Evolutionary conservation across 2,888 invertebrate species (phyloP).

Genomic region (Lysandra bellargus): DNA sequence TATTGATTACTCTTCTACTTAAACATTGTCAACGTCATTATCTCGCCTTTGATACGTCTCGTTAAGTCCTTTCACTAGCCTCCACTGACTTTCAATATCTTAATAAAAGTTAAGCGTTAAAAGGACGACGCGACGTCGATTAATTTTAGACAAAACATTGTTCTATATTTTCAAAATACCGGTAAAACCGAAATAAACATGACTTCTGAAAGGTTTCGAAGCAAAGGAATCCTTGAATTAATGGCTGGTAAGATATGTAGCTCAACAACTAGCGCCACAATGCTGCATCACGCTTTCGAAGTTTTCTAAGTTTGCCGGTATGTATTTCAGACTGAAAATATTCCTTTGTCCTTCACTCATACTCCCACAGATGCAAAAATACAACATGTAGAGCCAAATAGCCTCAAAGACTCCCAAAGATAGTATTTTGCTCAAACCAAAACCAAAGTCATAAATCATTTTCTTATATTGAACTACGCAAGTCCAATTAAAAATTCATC

Average conservation of each 20-base stretch:
- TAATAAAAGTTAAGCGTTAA: neutral
- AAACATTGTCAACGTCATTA: neutral
- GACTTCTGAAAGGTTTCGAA: too few relatives aligned
- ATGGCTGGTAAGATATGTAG: too few relatives aligned
- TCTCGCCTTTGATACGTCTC: neutral
- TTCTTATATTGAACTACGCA: neutral
- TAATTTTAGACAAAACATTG: neutral
- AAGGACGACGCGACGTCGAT: neutral
- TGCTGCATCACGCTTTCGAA: too few relatives aligned
- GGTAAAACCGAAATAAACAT: too few relatives aligned
- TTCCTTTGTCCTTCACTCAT: too few relatives aligned
- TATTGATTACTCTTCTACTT: conserved; percentile 11
- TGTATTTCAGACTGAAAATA: too few relatives aligned
- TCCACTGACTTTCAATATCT: neutral
- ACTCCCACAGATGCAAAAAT: too few relatives aligned
- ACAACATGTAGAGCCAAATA: too few relatives aligned
- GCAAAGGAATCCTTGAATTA: too few relatives aligned
- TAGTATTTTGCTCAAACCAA: neutral
- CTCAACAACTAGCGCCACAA: too few relatives aligned
- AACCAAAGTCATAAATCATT: neutral
- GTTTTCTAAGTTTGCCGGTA: too few relatives aligned
- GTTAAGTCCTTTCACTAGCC: neutral
- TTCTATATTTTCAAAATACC: neutral
- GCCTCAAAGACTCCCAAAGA: neutral
- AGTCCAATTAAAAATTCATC: conserved; percentile 16